These are phyloP conservation scores for Gambelia wislizenii DNA, from an alignment of 2,797 vertebrate species.

Conservation along the genomic window DNA sequence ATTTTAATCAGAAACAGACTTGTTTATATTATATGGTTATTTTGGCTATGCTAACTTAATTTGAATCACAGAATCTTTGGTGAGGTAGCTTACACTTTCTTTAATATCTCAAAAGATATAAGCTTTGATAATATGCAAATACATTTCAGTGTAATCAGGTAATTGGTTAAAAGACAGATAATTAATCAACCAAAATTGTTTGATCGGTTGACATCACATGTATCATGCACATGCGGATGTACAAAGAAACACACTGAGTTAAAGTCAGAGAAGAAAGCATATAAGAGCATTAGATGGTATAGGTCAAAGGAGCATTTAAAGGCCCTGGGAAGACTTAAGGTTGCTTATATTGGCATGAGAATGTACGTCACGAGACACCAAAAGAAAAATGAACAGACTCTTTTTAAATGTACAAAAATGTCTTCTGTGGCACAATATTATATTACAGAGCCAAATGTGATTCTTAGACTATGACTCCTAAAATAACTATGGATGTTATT, in stretches of 20 bases:
- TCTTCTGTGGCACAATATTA: background rate
- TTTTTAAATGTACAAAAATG: background rate
- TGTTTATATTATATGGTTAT: background rate
- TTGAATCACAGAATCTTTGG: background rate
- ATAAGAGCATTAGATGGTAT: background rate
- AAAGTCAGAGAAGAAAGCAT: constrained; percentile 1
- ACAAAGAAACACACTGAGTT: background rate
- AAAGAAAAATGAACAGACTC: background rate
- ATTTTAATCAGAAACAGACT: background rate
- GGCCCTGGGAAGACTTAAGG: background rate
- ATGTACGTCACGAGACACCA: constrained; percentile 17
- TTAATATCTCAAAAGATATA: background rate
- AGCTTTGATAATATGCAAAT: background rate
- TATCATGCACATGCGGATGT: background rate
- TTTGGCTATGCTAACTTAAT: background rate
- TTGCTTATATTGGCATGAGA: background rate
- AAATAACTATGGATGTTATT: background rate
- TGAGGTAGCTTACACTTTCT: background rate
- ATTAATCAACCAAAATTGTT: background rate
- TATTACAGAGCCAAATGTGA: background rate
- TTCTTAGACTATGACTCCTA: constrained; percentile 34
- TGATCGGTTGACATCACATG: background rate
- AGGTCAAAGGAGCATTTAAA: background rate
- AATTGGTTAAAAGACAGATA: background rate
- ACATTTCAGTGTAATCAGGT: background rate